These are phyloP conservation scores for Eumeta japonica DNA, from an alignment of 1,140 invertebrate genomes.

Conservation along the genomic window DNA sequence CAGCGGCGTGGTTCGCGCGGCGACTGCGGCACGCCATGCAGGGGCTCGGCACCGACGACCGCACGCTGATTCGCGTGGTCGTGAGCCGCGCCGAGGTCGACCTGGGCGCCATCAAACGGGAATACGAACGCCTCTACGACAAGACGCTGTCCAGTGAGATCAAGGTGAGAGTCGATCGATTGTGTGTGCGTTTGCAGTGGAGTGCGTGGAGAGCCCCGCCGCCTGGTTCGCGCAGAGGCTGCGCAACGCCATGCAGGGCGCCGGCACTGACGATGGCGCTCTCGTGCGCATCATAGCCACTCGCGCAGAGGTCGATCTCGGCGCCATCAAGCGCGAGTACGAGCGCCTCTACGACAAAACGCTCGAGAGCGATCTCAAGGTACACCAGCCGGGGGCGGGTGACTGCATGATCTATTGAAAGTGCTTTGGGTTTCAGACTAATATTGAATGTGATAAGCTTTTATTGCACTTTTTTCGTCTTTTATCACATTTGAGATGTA, in stretches of 20 bases:
- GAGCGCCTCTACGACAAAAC: slow-evolving; percentile 69
- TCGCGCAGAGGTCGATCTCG: slow-evolving; percentile 73
- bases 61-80: slow-evolving; percentile 70
- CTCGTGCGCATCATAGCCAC: slow-evolving; percentile 71
- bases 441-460: background rate
- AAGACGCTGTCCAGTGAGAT: slow-evolving; percentile 68
- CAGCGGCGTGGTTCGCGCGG: slow-evolving; percentile 71
- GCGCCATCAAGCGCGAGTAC: slow-evolving; percentile 68
- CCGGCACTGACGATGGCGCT: slow-evolving; percentile 68
- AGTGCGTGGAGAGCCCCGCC: slow-evolving; percentile 69
- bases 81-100: slow-evolving; percentile 74
- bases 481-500: too few species aligned
- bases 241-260: slow-evolving; percentile 67
- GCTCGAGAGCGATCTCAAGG: slow-evolving; percentile 64
- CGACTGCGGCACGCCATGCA: slow-evolving; percentile 72
- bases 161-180: too few species aligned
- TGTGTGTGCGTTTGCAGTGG: too few species aligned
- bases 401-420: too few species aligned
- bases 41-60: slow-evolving; percentile 71
- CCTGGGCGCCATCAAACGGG: slow-evolving; percentile 67
- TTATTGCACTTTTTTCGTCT: too few species aligned
- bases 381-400: too few species aligned
- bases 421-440: background rate
- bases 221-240: slow-evolving; percentile 74
- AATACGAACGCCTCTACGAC: slow-evolving; percentile 69